Percentiles rank a stretch among this genome's conserved stretches.
phyloP scores from a whole-genome alignment of 2,888 invertebrate species.

The Adelphocoris suturalis region DNA sequence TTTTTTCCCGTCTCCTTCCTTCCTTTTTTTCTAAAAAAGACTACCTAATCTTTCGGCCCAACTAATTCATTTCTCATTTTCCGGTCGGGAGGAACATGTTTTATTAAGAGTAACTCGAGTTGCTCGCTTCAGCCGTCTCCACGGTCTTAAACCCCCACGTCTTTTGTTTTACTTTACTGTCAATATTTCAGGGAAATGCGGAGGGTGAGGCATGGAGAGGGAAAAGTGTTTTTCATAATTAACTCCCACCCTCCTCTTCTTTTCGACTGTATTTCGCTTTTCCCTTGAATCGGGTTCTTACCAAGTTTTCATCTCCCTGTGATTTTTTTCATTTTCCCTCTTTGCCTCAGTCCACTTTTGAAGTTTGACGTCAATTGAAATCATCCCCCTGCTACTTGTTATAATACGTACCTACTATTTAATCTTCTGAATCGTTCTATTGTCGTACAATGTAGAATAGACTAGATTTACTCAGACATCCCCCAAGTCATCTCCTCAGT shows the following conservation, averaged over 20 bases:
- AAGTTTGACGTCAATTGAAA: background rate
- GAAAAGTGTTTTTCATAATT: slow-evolving; percentile 57
- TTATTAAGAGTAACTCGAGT: slow-evolving; percentile 61
- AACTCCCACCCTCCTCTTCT: slow-evolving; percentile 30
- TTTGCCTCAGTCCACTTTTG: too few relatives aligned
- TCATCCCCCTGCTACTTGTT: background rate
- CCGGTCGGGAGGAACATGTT: slow-evolving; percentile 60
- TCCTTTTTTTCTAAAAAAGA: slow-evolving; percentile 3
- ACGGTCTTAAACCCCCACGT: slow-evolving; percentile 21
- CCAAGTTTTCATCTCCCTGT: background rate
- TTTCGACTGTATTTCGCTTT: background rate
- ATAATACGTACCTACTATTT: too few relatives aligned
- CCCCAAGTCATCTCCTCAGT: too few relatives aligned
- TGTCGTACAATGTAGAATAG: too few relatives aligned
- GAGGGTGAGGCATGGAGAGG: background rate
- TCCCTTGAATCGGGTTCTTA: background rate
- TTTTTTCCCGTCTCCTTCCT: background rate
- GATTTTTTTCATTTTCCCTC: background rate
- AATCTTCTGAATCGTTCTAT: too few relatives aligned
- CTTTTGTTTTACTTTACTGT: slow-evolving; percentile 62
- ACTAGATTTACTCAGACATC: too few relatives aligned
- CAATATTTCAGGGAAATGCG: slow-evolving; percentile 43
- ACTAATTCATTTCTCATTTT: slow-evolving; percentile 67
- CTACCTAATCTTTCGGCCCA: slow-evolving; percentile 60
- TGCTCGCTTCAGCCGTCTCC: slow-evolving; percentile 1